Evolutionary conservation across 2,888 invertebrate genomes (phyloP), one percentile per base, ranked within the genome.

Genomic region (Eurytoma adleriae): DNA sequence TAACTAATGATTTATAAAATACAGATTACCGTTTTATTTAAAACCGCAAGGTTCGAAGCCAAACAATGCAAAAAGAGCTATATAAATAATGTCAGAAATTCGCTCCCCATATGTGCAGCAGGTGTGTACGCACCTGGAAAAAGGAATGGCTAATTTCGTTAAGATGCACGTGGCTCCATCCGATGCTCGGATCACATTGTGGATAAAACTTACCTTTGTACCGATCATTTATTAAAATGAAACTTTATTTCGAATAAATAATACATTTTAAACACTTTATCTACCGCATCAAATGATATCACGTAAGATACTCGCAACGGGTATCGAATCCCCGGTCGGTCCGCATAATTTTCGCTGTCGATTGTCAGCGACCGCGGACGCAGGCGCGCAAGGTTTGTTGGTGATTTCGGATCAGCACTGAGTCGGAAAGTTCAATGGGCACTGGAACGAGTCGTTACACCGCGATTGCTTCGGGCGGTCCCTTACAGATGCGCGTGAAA

Each of bases 81-180:
- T 74, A 73, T 77, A 76, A 82, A 82, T 79, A 82, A 79, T 30
- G 13, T 20, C 24, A n/a, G 67, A 66, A 71, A 78, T 75, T 78
- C 74, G 78, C 75, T 82, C n/a, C 69, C 82, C 82, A 82, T 82
- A 82, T 82, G 82, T 73, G 82, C 78, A 78, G 82, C 82, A 82
- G 82, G 82, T 80, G 82, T 69, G 78, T 27, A 27, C 52, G 78
- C 82, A 82, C 82, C 82, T 82, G 82, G 80, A 80, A 69, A 40
- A 74, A 71, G 24, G 82, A 82, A 77, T 82, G 79, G 70, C 82
- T 82, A 79, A 82, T 82, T 82, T 79, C 18, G 48, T 52, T 72
- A 40, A 40, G 78, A 74, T 74, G 71, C 56, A 52, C 50, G 66
- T 20, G 73, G 7, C 40, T 40, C 40, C 40, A 2, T 40, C 40